Evolutionary conservation across 2,888 invertebrate species (phyloP), one percentile per base, ranked within the genome.

Genomic region (Melipona beecheii): DNA sequence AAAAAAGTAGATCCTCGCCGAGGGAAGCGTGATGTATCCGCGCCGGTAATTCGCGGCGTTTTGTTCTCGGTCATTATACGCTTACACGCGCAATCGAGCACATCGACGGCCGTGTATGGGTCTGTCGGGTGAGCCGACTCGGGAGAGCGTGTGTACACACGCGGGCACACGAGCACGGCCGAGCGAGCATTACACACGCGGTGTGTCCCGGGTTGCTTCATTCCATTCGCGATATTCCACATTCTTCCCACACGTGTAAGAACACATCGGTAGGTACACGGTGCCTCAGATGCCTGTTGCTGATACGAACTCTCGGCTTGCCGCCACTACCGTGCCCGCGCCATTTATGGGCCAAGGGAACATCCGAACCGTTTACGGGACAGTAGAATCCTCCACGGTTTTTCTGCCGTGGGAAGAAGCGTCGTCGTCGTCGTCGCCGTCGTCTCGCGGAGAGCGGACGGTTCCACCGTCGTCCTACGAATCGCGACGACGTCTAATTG

Each of bases 181-280:
- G 76, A 78, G 74, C 83, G 76, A 83, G 83, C 88, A 81, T 84
- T 86, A 84, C 81, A 84, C 77, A 17, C 50, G 64, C 87, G 87
- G 83, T 83, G 85, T 88, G 89, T 91, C 90, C 89, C 88, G 88
- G 89, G 91, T 92, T 93, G 92, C 92, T 90, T 92, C 92, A 93
- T 93, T 92, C 92, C 92, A 92, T 91, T 90, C 90, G 92, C 92
- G 92, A 93, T 93, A 93, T 93, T 93, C 93, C 92, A 93, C 93
- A 93, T 93, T 93, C 93, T 93, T 93, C 93, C 93, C 93, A 93
- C 93, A 93, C 93, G 93, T 93, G 91, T 91, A 91, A 91, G 90
- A 90, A 91, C 92, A 91, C 91, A 92, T 90, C 88, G 88, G 90
- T 90, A 88, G 90, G 88, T 90, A 91, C 91, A 91, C 91, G 87